Conservation (phyloP, 2,888 invertebrate species). For the Lysandra bellargus region DNA sequence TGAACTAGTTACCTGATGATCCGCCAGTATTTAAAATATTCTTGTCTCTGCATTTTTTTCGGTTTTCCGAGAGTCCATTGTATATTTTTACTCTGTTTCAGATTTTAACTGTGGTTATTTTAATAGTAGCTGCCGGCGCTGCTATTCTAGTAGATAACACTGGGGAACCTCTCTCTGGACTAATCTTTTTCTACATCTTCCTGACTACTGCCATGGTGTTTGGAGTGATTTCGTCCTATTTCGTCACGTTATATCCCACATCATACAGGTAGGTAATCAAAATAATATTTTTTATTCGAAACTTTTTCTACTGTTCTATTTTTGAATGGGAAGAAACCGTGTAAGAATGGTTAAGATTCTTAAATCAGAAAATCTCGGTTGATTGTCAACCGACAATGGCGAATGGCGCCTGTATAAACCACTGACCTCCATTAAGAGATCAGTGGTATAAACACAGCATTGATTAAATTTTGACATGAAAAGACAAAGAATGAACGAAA, state of each 20-base stretch:
- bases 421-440: no score
- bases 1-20: no score
- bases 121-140: constrained; percentile 59
- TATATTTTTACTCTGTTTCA: constrained; percentile 39
- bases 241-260: constrained; percentile 68
- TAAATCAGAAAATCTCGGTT: no score
- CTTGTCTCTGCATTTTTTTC: not conserved
- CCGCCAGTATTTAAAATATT: no score
- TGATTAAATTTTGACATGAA: no score
- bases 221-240: constrained; percentile 68
- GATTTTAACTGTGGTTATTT: constrained; percentile 59
- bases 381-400: no score
- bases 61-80: not conserved
- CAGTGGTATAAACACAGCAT: no score
- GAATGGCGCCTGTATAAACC: no score
- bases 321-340: not conserved
- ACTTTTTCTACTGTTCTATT: not conserved
- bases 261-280: constrained; percentile 66
- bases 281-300: not conserved
- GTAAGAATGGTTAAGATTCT: no score
- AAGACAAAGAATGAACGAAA: no score
- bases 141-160: constrained; percentile 58
- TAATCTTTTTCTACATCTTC: constrained; percentile 65
- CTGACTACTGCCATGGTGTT: constrained; percentile 69
- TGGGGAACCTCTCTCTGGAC: constrained; percentile 63